Percentiles rank a stretch among this genome's conserved stretches.
Conservation (phyloP, 2,797 vertebrate species). For the Macrochelys suwanniensis region DNA sequence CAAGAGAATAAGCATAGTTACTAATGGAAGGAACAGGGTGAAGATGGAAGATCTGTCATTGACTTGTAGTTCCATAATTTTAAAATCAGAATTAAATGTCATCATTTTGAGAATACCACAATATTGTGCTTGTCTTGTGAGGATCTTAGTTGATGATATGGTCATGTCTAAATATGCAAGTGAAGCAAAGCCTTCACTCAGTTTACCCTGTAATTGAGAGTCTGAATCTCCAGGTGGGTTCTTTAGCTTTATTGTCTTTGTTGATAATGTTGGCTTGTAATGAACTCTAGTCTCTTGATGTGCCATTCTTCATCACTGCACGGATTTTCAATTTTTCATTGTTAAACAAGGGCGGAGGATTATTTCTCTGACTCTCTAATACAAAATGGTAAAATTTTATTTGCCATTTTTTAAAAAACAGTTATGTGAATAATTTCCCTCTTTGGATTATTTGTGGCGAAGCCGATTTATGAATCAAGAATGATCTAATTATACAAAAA, state of each 20-base stretch:
- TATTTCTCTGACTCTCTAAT: not conserved
- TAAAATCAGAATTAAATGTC: not conserved
- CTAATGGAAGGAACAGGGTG: accelerated
- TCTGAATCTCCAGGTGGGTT: conserved; percentile 1
- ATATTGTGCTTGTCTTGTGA: not conserved
- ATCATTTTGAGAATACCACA: conserved; percentile 40
- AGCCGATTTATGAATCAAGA: not conserved
- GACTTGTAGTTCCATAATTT: not conserved
- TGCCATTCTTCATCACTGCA: conserved; percentile 47
- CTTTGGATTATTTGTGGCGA: not conserved
- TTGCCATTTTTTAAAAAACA: not conserved
- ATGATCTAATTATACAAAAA: not conserved
- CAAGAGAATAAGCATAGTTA: accelerated
- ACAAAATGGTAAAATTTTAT: not conserved
- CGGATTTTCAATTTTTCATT: not conserved
- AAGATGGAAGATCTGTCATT: not conserved
- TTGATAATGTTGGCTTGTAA: conserved; percentile 37
- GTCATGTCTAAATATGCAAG: not conserved
- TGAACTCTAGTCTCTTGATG: conserved; percentile 39
- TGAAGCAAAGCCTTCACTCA: not conserved
- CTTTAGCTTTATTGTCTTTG: not conserved
- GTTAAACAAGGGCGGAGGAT: not conserved
- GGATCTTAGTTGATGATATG: not conserved
- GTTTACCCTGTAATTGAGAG: not conserved
- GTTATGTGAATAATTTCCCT: not conserved